A percentile compares a stretch with the other conserved stretches of the same genome.
Conservation (phyloP, 2,797 vertebrate genomes). For the Phrynocephalus forsythii region DNA sequence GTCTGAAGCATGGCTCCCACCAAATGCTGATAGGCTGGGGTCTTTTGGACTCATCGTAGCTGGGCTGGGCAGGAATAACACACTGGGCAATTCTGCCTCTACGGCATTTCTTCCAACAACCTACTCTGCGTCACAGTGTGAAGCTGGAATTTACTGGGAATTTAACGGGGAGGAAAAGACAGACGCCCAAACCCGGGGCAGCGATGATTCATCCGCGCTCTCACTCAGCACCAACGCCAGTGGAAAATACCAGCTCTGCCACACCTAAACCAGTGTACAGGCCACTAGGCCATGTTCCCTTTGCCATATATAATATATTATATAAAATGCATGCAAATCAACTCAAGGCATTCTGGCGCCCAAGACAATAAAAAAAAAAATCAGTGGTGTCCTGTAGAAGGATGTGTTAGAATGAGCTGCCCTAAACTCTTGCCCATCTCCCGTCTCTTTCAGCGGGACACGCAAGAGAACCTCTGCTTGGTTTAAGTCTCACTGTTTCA, state of each 20-base stretch:
- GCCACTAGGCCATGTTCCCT: neutral
- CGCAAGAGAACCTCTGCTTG: neutral
- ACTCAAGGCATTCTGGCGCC: neutral
- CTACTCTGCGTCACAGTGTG: neutral
- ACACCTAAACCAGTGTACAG: slow-evolving; percentile 1
- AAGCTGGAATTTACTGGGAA: slow-evolving; percentile 13
- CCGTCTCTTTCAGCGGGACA: neutral
- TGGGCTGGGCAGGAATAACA: neutral
- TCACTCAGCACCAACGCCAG: neutral
- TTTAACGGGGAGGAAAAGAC: neutral
- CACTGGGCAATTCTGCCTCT: neutral
- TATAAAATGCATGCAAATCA: neutral
- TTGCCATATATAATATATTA: neutral
- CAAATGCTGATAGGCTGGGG: neutral
- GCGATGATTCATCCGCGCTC: slow-evolving; percentile 25
- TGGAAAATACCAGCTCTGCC: slow-evolving; percentile 27
- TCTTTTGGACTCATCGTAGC: neutral
- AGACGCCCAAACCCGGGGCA: neutral
- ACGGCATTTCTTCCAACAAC: neutral
- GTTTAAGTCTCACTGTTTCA: neutral
- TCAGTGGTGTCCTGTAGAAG: neutral
- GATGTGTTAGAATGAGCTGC: neutral
- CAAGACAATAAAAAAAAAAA: neutral
- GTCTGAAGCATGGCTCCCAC: neutral
- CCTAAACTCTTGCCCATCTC: neutral